Conservation (phyloP, 2,888 invertebrate species). For the Phaonia tiefii region DNA sequence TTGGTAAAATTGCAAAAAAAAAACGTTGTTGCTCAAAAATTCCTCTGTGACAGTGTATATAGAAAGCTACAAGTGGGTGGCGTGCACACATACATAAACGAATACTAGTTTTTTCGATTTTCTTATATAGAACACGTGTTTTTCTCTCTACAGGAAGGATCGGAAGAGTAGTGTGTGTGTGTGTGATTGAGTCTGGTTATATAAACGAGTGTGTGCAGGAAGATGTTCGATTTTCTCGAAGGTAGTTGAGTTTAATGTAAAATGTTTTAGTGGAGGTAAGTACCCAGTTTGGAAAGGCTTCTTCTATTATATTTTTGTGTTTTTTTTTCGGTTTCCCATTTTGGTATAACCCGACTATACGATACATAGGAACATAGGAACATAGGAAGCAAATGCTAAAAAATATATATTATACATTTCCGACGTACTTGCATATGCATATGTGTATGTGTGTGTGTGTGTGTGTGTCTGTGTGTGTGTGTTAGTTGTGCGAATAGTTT, state of each 20-base stretch:
- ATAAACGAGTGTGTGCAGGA: neutral
- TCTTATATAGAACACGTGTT: conserved; percentile 64
- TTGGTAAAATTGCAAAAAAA: conserved; percentile 44
- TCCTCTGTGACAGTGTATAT: conserved; percentile 29
- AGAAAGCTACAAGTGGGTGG: conserved; percentile 69
- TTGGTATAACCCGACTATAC: no score
- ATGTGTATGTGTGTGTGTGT: conserved; percentile 25
- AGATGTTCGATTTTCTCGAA: conserved; percentile 21
- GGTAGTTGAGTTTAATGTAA: conserved; percentile 51
- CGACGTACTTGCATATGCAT: neutral
- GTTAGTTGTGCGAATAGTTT: conserved; percentile 49
- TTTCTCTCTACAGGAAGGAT: conserved; percentile 43
- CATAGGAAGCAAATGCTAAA: conserved; percentile 4
- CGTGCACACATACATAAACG: neutral
- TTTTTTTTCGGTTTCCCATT: conserved; percentile 12
- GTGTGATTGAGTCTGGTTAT: conserved; percentile 33
- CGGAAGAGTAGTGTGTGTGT: conserved; percentile 45
- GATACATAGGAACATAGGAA: no score
- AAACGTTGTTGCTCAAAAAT: conserved; percentile 66
- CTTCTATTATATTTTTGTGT: no score
- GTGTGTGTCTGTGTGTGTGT: conserved; percentile 44
- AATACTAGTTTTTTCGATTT: conserved; percentile 1
- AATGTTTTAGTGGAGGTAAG: conserved; percentile 47
- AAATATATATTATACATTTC: conserved; percentile 17
- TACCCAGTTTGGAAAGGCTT: neutral